Percentiles rank a stretch among this genome's conserved stretches.
Evolutionary conservation across 2,113 vertebrate species (phyloP).

Genomic region (Protobothrops flavoviridis): DNA sequence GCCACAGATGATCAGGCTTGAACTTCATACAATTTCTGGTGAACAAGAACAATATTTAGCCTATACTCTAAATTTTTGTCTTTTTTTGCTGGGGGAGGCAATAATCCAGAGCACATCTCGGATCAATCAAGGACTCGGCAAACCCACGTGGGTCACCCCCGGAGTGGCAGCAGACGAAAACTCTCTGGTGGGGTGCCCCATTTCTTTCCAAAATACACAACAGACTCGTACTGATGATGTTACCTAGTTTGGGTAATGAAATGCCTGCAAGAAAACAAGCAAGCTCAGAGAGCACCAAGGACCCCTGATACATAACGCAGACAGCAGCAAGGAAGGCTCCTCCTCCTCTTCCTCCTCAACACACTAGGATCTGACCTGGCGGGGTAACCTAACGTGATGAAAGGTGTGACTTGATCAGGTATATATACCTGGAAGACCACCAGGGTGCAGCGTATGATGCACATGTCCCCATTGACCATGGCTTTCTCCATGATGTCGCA

Average conservation of each 20-base stretch:
- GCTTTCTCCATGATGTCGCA: conserved; percentile 99
- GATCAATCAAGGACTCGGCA: too few relatives aligned
- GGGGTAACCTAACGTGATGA: background rate
- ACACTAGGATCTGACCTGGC: background rate
- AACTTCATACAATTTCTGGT: background rate
- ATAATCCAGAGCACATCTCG: background rate
- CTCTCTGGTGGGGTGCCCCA: too few relatives aligned
- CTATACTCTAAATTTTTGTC: background rate
- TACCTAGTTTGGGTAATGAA: background rate
- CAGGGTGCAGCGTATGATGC: conserved; percentile 94
- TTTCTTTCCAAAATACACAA: background rate
- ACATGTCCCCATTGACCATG: conserved; percentile 94
- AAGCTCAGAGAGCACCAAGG: too few relatives aligned
- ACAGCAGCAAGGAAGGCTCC: background rate
- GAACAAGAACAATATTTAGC: background rate
- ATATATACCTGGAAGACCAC: conserved; percentile 92
- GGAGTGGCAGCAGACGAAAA: background rate
- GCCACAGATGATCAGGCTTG: background rate
- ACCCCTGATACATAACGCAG: background rate
- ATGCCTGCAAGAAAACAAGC: background rate
- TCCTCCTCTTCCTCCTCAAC: too few relatives aligned
- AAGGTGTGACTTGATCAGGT: background rate
- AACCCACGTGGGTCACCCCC: background rate
- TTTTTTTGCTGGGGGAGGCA: background rate
- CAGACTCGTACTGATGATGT: background rate